These are phyloP conservation scores for Dascillus cervinus DNA, from an alignment of 2,888 invertebrate species.

Conservation along the genomic window DNA sequence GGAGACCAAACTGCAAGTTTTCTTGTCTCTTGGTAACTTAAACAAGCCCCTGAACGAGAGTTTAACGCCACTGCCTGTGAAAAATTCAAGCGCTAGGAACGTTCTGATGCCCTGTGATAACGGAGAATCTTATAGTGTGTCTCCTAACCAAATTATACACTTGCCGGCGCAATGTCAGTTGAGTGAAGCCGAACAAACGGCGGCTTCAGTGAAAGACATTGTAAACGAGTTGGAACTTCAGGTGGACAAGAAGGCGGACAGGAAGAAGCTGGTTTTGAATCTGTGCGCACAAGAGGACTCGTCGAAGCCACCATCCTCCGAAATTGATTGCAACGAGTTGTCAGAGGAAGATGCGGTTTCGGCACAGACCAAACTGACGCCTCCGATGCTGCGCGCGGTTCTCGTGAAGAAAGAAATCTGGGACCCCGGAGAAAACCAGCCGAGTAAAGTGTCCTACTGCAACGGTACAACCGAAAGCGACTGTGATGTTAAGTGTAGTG, in stretches of 20 bases:
- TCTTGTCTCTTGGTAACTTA: slow-evolving; percentile 62
- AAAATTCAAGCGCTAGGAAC: slow-evolving; percentile 50
- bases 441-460: slow-evolving; percentile 9
- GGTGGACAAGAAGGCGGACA: slow-evolving; percentile 33
- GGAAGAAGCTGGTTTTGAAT: slow-evolving; percentile 46
- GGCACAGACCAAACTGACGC: slow-evolving; percentile 17
- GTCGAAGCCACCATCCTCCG: slow-evolving; percentile 22
- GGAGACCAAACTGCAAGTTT: slow-evolving; percentile 47
- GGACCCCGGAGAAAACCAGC: slow-evolving; percentile 55
- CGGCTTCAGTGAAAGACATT: slow-evolving; percentile 57
- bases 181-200: slow-evolving; percentile 6
- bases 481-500: slow-evolving; percentile 39
- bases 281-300: slow-evolving; percentile 26
- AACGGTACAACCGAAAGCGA: slow-evolving; percentile 33
- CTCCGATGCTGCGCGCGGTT: slow-evolving; percentile 29
- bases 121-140: slow-evolving; percentile 81
- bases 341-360: slow-evolving; percentile 15
- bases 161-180: slow-evolving; percentile 48
- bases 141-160: slow-evolving; percentile 83
- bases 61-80: slow-evolving; percentile 20
- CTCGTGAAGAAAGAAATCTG: slow-evolving; percentile 55
- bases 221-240: slow-evolving; percentile 65
- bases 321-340: slow-evolving; percentile 27
- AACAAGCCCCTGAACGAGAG: slow-evolving; percentile 22
- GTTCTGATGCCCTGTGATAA: slow-evolving; percentile 79